Evolutionary conservation across 2,888 invertebrate genomes (phyloP).

Genomic region (Abrostola tripartita): DNA sequence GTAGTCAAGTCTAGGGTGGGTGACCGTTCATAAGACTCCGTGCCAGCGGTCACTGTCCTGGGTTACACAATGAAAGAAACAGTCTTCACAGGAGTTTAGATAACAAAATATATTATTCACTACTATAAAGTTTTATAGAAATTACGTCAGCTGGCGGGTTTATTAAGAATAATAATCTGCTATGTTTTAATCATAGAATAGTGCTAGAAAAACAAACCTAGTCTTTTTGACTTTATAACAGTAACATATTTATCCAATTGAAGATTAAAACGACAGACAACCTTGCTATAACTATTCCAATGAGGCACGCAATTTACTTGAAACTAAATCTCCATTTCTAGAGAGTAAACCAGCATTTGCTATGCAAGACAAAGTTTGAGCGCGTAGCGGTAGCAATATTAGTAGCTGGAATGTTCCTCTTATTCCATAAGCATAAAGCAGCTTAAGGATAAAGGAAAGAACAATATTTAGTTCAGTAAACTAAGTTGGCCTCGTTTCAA

Average conservation of each 20-base stretch:
- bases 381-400: conserved; percentile 4
- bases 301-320: not conserved
- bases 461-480: conserved; percentile 39
- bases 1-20: too few species aligned
- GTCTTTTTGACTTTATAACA: not conserved
- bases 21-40: too few species aligned
- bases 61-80: too few species aligned
- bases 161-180: too few species aligned
- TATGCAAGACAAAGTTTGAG: not conserved
- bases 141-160: too few species aligned
- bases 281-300: not conserved
- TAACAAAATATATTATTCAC: too few species aligned
- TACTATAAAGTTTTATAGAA: too few species aligned
- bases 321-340: not conserved
- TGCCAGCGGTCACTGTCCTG: too few species aligned
- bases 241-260: not conserved
- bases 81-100: too few species aligned
- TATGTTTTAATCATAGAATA: too few species aligned
- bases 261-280: not conserved
- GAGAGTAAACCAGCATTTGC: not conserved
- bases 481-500: conserved; percentile 40
- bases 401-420: not conserved
- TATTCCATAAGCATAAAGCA: conserved; percentile 16
- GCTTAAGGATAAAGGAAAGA: conserved; percentile 32
- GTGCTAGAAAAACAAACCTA: too few species aligned